These are phyloP conservation scores for Leptobrachium leishanense DNA, from an alignment of 2,113 vertebrate genomes.

Conservation along the genomic window DNA sequence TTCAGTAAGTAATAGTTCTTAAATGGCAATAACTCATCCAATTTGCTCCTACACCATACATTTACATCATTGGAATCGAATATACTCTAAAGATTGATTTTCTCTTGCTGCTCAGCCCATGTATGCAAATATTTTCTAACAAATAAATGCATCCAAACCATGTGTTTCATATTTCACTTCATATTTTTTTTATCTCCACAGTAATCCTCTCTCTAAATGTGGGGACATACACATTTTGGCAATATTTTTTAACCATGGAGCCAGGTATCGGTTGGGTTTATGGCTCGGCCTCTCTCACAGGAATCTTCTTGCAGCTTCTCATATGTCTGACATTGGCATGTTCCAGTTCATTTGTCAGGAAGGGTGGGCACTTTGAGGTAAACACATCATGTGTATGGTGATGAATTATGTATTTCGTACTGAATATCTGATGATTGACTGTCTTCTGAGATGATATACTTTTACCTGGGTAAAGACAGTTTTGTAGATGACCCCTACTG, in stretches of 20 bases:
- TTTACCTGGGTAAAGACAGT: too few relatives aligned
- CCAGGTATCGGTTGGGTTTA: constrained; percentile 76
- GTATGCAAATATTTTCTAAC: too few relatives aligned
- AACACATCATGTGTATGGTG: neutral
- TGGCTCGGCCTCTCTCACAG: constrained; percentile 69
- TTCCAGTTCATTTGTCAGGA: constrained; percentile 78
- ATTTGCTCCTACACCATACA: neutral
- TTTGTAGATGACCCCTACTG: too few relatives aligned
- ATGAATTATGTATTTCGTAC: too few relatives aligned
- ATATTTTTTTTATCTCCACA: neutral
- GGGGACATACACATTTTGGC: constrained; percentile 62
- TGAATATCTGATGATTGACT: too few relatives aligned
- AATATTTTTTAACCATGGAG: constrained; percentile 73
- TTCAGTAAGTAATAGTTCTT: constrained; percentile 67
- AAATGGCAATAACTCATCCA: neutral
- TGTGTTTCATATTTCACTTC: too few relatives aligned
- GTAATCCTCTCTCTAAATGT: constrained; percentile 28
- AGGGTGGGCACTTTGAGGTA: constrained; percentile 84
- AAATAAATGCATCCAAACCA: too few relatives aligned
- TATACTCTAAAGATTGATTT: too few relatives aligned
- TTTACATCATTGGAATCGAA: neutral
- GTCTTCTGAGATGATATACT: too few relatives aligned
- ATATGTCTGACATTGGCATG: constrained; percentile 74
- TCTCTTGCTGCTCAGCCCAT: too few relatives aligned
- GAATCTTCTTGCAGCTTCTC: constrained; percentile 70